Conservation (phyloP, 2,888 invertebrate species). For the Rugalucina vietnamica region DNA sequence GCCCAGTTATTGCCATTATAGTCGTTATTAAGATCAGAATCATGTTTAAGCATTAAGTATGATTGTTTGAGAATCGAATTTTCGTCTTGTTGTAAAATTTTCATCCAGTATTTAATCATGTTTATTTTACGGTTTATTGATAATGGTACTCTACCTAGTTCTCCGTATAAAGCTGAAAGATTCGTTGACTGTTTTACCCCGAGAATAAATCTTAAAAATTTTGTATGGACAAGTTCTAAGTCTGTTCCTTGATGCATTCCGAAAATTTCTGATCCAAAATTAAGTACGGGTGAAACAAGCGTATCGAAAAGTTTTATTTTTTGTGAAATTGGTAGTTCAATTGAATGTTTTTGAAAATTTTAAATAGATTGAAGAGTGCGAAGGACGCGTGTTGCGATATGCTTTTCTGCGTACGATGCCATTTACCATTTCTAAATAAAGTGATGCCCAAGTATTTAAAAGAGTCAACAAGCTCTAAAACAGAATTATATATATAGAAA, state of each 20-base stretch:
- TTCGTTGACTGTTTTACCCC: neutral
- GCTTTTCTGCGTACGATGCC: no score
- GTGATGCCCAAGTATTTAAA: no score
- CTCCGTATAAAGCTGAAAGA: neutral
- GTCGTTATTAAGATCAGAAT: neutral
- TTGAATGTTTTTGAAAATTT: no score
- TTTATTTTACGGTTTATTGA: no score
- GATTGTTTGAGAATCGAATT: neutral
- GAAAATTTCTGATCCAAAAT: neutral
- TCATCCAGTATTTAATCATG: no score
- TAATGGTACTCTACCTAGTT: slow-evolving; percentile 5
- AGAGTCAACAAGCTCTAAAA: no score
- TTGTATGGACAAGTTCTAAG: neutral
- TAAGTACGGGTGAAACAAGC: neutral
- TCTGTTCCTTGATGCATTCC: neutral
- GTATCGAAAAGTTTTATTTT: neutral
- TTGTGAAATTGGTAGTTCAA: no score
- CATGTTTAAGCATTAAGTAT: neutral
- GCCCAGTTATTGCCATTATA: slow-evolving; percentile 2
- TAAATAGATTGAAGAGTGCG: no score
- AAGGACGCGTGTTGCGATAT: no score
- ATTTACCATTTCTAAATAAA: no score
- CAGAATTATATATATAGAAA: no score
- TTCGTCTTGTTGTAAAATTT: neutral
- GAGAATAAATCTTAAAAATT: neutral